Percentiles rank a stretch among this genome's conserved stretches.
Evolutionary conservation across 2,113 vertebrate species (phyloP).

Genomic region (Brachypodius melanocephalos): DNA sequence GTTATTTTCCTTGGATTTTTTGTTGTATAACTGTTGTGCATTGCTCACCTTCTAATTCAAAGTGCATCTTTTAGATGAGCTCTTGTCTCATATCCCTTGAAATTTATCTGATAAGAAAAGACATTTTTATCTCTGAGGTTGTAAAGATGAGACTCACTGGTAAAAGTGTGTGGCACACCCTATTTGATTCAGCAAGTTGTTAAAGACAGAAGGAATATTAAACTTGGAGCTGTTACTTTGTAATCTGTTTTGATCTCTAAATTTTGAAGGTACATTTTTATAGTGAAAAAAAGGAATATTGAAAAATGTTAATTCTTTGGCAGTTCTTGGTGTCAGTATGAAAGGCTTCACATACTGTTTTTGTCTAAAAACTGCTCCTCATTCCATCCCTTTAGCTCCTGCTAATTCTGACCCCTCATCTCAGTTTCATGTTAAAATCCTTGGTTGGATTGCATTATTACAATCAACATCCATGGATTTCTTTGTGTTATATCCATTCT

Average conservation of each 20-base stretch:
- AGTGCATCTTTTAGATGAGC: constrained; percentile 26
- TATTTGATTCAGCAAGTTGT: constrained; percentile 52
- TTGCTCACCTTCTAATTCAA: constrained; percentile 39
- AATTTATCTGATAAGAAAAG: constrained; percentile 59
- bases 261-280: background rate
- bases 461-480: background rate
- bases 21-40: background rate
- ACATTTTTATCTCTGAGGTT: constrained; percentile 39
- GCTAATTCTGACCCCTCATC: background rate
- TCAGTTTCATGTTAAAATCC: background rate
- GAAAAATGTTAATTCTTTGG: background rate
- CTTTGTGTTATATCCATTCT: background rate
- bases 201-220: constrained; percentile 5
- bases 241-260: background rate
- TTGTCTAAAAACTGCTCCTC: background rate
- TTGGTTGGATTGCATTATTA: background rate
- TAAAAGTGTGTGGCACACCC: constrained; percentile 59
- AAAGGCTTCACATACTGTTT: background rate
- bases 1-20: constrained; percentile 24
- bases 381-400: too few relatives aligned
- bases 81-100: constrained; percentile 25
- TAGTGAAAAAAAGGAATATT: background rate
- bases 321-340: background rate
- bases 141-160: constrained; percentile 35
- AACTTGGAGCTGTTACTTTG: background rate